Conservation (phyloP, 37 sponge, comb jelly and placozoan genomes). For the Mnemiopsis leidyi region DNA sequence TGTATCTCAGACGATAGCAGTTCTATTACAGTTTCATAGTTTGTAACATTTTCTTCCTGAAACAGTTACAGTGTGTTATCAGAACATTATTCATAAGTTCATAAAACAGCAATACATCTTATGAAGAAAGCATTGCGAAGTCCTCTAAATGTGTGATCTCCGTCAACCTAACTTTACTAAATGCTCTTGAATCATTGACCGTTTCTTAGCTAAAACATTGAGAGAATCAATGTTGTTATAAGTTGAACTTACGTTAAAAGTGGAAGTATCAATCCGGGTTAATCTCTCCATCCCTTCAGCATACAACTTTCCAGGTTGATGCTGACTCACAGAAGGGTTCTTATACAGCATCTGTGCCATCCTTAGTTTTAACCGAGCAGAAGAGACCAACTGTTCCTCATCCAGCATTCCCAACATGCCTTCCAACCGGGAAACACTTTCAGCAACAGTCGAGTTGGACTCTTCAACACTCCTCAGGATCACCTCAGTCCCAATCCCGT, state of each 20-base stretch:
- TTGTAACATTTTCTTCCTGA: not conserved
- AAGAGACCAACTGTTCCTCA: not conserved
- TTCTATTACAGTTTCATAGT: not conserved
- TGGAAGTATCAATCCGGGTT: not conserved
- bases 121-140: too few relatives aligned
- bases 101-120: too few relatives aligned
- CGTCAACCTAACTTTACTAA: too few relatives aligned
- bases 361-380: not conserved
- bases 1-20: conserved; percentile 31
- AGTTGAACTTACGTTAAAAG: conserved; percentile 3
- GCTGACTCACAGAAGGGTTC: not conserved
- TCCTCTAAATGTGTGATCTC: too few relatives aligned
- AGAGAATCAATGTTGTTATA: too few relatives aligned
- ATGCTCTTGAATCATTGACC: too few relatives aligned
- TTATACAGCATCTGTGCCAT: not conserved
- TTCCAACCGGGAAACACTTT: not conserved
- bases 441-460: not conserved
- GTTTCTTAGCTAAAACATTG: too few relatives aligned
- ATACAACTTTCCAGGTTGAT: not conserved
- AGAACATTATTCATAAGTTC: too few relatives aligned
- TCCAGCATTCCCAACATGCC: not conserved
- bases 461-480: not conserved
- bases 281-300: not conserved
- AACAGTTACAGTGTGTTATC: too few relatives aligned
- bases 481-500: conserved; percentile 4